Conservation (phyloP, 2,888 invertebrate genomes). For the Himalopsyche japonica region DNA sequence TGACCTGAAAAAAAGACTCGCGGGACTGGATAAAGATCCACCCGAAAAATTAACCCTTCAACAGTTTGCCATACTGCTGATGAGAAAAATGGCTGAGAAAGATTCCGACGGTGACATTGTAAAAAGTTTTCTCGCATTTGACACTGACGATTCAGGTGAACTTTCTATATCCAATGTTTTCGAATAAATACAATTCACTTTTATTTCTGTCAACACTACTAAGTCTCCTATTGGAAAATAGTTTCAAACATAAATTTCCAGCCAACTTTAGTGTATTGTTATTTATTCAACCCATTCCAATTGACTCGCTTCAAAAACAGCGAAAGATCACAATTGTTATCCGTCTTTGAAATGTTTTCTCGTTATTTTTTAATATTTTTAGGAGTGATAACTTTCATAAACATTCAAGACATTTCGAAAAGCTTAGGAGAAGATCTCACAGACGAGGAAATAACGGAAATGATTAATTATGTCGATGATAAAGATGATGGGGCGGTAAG, state of each 20-base stretch:
- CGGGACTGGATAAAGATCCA: slow-evolving; percentile 52
- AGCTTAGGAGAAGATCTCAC: slow-evolving; percentile 50
- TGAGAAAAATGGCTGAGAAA: slow-evolving; percentile 55
- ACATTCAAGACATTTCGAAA: slow-evolving; percentile 50
- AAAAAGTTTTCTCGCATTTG: slow-evolving; percentile 58
- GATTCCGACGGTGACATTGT: slow-evolving; percentile 56
- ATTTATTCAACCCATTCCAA: background rate
- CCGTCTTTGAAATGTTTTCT: no score
- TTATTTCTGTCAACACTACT: background rate
- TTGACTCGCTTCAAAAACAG: no score
- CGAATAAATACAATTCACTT: background rate
- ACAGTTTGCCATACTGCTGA: slow-evolving; percentile 56
- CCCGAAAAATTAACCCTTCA: slow-evolving; percentile 55
- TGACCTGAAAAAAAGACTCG: slow-evolving; percentile 54
- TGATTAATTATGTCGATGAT: slow-evolving; percentile 57
- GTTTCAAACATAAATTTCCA: no score
- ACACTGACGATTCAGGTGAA: slow-evolving; percentile 51
- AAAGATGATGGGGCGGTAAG: slow-evolving; percentile 52
- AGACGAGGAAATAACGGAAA: slow-evolving; percentile 58
- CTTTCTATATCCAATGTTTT: no score
- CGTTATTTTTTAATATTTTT: background rate
- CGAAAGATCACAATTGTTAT: no score
- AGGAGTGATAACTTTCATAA: slow-evolving; percentile 30
- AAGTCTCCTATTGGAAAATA: no score
- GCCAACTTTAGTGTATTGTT: no score